Percentiles rank a stretch among this genome's conserved stretches.
Conservation (phyloP, 2,113 vertebrate genomes). For the Stegostoma tigrinum region DNA sequence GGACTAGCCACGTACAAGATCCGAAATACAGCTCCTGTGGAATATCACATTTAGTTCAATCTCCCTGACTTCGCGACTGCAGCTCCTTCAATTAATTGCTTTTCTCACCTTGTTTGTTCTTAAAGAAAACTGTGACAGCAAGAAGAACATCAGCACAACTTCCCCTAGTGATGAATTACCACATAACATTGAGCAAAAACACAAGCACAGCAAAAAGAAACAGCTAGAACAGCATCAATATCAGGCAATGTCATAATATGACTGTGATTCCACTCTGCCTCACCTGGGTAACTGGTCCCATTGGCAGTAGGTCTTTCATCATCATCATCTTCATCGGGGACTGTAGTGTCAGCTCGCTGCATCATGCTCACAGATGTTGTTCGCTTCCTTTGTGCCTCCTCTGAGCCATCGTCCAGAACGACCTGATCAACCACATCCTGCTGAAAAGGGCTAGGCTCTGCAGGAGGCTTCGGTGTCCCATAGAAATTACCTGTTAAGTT, state of each 20-base stretch:
- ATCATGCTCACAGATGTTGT: constrained; percentile 97
- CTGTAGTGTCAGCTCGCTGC: constrained; percentile 84
- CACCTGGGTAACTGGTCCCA: constrained; percentile 71
- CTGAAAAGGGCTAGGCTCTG: constrained; percentile 89
- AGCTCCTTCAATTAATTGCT: neutral
- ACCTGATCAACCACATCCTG: constrained; percentile 92
- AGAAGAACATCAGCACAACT: neutral
- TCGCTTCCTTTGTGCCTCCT: constrained; percentile 88
- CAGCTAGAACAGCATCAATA: neutral
- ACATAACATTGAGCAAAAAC: neutral
- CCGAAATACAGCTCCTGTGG: neutral
- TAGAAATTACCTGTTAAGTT: constrained; percentile 82
- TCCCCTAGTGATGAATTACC: neutral
- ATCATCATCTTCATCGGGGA: constrained; percentile 93
- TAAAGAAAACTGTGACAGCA: neutral
- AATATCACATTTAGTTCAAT: neutral
- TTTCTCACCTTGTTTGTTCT: neutral
- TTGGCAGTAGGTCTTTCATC: constrained; percentile 83
- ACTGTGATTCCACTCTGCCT: constrained; percentile 41
- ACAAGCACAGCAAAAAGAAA: neutral
- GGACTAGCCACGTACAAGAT: neutral
- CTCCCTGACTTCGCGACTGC: neutral
- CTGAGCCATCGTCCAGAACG: constrained; percentile 92
- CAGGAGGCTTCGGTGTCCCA: constrained; percentile 89
- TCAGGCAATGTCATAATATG: neutral